Base-by-base conservation (phyloP, 2,888 invertebrate genomes). In the Noctua janthe region DNA sequence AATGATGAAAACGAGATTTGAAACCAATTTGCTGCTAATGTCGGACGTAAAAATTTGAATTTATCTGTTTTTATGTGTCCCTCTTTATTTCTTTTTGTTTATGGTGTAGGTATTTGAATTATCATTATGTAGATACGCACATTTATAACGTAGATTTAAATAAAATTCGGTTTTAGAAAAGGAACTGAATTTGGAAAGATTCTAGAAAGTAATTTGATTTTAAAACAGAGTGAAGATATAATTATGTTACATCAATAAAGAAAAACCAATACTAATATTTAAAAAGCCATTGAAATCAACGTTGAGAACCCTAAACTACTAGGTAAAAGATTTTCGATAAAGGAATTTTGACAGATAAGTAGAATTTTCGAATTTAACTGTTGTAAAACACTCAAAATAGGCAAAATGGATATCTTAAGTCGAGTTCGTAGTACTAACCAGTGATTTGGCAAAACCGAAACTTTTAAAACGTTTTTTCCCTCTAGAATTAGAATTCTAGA, bases 381-480 rank as follows among this genome's bases (percentile, higher is more conserved):
- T 17, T 51, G 10, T 0, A 76, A 64, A 74, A 66, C 51, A 66
- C n/a, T 20, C 4, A 29, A 73, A 71, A 54, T 17, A 70, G 10
- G 29, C 7, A 47, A 71, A 81, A 75, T 72, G 56, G 71, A 56
- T 76, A 35, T 64, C 29, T 0, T 15, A 35, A 47, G n/a, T n/a
- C n/a, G 47, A 47, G 17, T 69, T 73, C 51, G 29, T 74, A 70
- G 35, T 73, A 13, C 39, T 29, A 20, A 75, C 62, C 35, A 78
- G 56, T 86, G 88, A 87, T 85, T 87, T 82, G 79, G 82, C 77
- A 74, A 82, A 78, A 82, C 35, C 4, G 20, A 85, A 88, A 89
- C 84, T 89, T 88, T 88, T 87, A 83, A 87, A 89, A 87, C 77
- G 88, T 82, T 86, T 83, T 82, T 83, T 82, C 81, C 87, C 77